Base-by-base conservation (phyloP, 2,797 vertebrate species). In the Kryptolebias ocellatus region DNA sequence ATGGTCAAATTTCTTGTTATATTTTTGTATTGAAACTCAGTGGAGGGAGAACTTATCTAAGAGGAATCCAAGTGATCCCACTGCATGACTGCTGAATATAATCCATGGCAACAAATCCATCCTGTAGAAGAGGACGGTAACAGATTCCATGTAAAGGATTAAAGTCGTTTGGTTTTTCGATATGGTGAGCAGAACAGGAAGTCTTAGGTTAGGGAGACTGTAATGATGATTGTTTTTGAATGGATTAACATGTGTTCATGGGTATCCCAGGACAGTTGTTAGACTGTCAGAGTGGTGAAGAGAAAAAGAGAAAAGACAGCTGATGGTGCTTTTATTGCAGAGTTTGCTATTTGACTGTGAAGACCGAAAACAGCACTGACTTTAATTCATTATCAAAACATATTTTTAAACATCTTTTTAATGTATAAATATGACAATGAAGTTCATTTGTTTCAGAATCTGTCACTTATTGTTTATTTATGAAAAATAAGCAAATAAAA, bases 131-230 rank as follows among this genome's bases (percentile, higher is more conserved):
- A 47, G 53, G 70, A 45, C 10, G 11, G 27, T 55, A 51, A 50
- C 45, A 47, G 56, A 65, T 61, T 65, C 37, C 34, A 64, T 29
- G 16, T 18, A 17, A 55, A 24, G 51, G 56, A 75, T 52, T 60
- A 52, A 44, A 57, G 46, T 57, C 9, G 15, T 15, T 37, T n/a
- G 37, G 27, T 57, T 70, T 69, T 55, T 29, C 50, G 17, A 50
- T 20, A 45, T 14, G 39, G 18, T 28, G 5, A 67, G 34, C 5
- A 15, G 17, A 62, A 42, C 44, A 62, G 45, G 47, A 56, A 42
- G 67, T 54, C 10, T 39, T 18, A 8, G 31, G 53, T 56, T 66
- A 28, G 10, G 5, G 45, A 49, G 20, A 20, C 2, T 44, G 10
- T 50, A 29, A 39, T 31, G n/a, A 37, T 29, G n/a, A 29, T 45